phyloP scores from a whole-genome alignment of 2,888 invertebrate species.

The Volucella zonaria region DNA sequence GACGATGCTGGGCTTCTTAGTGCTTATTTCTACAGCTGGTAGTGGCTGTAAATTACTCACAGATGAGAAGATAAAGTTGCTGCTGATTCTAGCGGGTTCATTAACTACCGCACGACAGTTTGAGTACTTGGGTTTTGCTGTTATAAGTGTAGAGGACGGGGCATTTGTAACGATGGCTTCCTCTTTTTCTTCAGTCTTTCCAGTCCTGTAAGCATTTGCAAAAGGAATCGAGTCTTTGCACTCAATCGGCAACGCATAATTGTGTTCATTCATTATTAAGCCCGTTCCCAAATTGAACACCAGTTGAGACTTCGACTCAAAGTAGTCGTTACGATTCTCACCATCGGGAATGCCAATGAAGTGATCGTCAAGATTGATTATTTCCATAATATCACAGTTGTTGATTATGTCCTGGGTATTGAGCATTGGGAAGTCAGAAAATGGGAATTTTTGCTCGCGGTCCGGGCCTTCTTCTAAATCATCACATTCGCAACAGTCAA shows the following conservation, averaged over 20 bases:
- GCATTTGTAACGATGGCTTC: constrained; percentile 48
- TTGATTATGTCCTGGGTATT: constrained; percentile 81
- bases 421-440: constrained; percentile 80
- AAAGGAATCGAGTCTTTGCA: constrained; percentile 79
- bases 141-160: constrained; percentile 46
- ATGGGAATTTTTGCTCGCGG: constrained; percentile 80
- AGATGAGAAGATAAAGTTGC: constrained; percentile 44
- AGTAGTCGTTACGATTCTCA: constrained; percentile 73
- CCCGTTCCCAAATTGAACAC: constrained; percentile 8
- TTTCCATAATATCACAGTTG: constrained; percentile 82
- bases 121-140: constrained; percentile 49
- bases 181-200: constrained; percentile 78
- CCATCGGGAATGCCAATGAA: constrained; percentile 82
- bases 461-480: constrained; percentile 77
- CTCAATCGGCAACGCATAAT: constrained; percentile 78
- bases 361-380: constrained; percentile 81
- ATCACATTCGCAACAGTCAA: constrained; percentile 79
- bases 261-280: constrained; percentile 79
- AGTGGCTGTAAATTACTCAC: constrained; percentile 65
- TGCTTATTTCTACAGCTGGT: constrained; percentile 31
- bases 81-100: constrained; percentile 42
- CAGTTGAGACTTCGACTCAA: constrained; percentile 9
- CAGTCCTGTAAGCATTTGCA: constrained; percentile 79
- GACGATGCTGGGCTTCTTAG: constrained; percentile 80
- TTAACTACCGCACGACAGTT: constrained; percentile 7